Evolutionary conservation across 2,888 invertebrate species (phyloP).

Genomic region (Timema podura): DNA sequence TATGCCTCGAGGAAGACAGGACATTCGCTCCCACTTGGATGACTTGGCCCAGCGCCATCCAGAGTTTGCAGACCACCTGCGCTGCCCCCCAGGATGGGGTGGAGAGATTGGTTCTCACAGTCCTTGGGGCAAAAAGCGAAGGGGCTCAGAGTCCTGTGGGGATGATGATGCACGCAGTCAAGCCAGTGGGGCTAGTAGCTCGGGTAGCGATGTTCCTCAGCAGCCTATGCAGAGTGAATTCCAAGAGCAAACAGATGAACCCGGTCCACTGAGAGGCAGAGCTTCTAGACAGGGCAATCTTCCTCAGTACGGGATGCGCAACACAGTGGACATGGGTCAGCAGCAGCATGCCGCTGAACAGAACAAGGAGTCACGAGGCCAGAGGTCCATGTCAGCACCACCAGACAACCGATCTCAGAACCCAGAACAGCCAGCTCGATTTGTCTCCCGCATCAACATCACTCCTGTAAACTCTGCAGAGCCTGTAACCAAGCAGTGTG

Average conservation of each 20-base stretch:
- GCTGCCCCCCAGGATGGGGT: slow-evolving; percentile 43
- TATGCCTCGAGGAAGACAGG: slow-evolving; percentile 49
- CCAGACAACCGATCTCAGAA: slow-evolving; percentile 46
- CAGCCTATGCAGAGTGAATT: slow-evolving; percentile 36
- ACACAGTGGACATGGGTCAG: slow-evolving; percentile 71
- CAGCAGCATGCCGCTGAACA: slow-evolving; percentile 28
- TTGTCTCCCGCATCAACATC: slow-evolving; percentile 38
- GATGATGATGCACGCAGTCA: slow-evolving; percentile 44
- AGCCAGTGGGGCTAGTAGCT: slow-evolving; percentile 42
- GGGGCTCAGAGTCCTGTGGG: slow-evolving; percentile 34
- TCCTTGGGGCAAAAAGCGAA: slow-evolving; percentile 37
- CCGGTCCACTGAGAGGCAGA: slow-evolving; percentile 20
- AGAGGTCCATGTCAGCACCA: slow-evolving; percentile 77
- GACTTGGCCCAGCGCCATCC: slow-evolving; percentile 69
- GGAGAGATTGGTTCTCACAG: slow-evolving; percentile 34
- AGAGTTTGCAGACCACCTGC: slow-evolving; percentile 66
- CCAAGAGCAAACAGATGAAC: slow-evolving; percentile 38
- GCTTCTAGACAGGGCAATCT: slow-evolving; percentile 40
- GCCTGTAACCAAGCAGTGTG: slow-evolving; percentile 3
- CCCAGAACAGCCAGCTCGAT: slow-evolving; percentile 38
- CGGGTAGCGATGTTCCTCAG: slow-evolving; percentile 51
- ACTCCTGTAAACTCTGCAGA: slow-evolving; percentile 36
- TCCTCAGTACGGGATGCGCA: slow-evolving; percentile 66
- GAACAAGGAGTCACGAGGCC: slow-evolving; percentile 53
- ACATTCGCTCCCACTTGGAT: slow-evolving; percentile 55